A percentile compares a stretch with the other conserved stretches of the same genome.
phyloP scores from a whole-genome alignment of 2,888 invertebrate genomes.

The Spisula solida region DNA sequence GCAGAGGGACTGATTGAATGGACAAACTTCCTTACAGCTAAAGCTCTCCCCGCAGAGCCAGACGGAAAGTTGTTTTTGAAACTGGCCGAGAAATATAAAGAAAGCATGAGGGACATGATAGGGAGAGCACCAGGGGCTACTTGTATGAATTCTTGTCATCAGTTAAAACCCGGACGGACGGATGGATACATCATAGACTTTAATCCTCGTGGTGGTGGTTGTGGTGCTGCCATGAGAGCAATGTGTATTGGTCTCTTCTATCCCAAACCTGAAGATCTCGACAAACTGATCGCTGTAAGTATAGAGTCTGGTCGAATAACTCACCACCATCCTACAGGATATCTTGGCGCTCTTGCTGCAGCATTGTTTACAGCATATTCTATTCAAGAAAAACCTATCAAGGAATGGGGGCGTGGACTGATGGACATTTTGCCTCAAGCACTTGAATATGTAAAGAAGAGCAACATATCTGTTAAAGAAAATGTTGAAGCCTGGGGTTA shows the following conservation, averaged over 20 bases:
- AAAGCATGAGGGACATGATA: slow-evolving; percentile 82
- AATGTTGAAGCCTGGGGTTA: slow-evolving; percentile 81
- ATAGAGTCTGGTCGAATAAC: slow-evolving; percentile 87
- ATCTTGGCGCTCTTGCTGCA: slow-evolving; percentile 84
- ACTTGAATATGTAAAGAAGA: slow-evolving; percentile 77
- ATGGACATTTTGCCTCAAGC: slow-evolving; percentile 78
- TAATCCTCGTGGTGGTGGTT: slow-evolving; percentile 84
- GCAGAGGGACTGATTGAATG: slow-evolving; percentile 75
- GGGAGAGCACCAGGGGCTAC: slow-evolving; percentile 73
- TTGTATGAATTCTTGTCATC: slow-evolving; percentile 46
- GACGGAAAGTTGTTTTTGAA: slow-evolving; percentile 70
- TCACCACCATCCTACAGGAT: slow-evolving; percentile 86
- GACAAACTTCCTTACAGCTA: background rate
- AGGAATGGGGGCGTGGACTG: slow-evolving; percentile 82
- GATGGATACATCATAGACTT: slow-evolving; percentile 70
- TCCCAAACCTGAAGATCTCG: slow-evolving; percentile 81
- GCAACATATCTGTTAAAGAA: slow-evolving; percentile 77
- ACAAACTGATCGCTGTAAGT: slow-evolving; percentile 84
- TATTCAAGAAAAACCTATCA: slow-evolving; percentile 83
- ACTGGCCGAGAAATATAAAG: slow-evolving; percentile 77
- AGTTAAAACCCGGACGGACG: slow-evolving; percentile 55
- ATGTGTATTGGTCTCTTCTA: slow-evolving; percentile 87
- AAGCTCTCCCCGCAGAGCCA: slow-evolving; percentile 2
- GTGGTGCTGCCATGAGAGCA: slow-evolving; percentile 87
- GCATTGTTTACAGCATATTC: slow-evolving; percentile 86